Conservation (phyloP, 2,888 invertebrate genomes). For the Dasypolia templi region DNA sequence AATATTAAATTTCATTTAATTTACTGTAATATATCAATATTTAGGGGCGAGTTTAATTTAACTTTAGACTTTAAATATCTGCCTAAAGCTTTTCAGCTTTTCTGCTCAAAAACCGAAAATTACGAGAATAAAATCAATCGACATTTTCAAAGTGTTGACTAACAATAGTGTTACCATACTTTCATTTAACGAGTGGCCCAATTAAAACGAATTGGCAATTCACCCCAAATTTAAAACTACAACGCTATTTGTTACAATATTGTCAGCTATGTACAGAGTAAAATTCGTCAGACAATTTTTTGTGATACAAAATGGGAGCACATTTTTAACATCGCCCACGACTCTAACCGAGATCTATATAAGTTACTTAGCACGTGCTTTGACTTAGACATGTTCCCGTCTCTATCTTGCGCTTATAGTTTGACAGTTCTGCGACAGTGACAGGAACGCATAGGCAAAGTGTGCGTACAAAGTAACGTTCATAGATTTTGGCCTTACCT, state of each 20-base stretch:
- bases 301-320: background rate
- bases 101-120: background rate
- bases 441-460: background rate
- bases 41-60: background rate
- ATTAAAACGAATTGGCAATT: slow-evolving; percentile 42
- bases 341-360: background rate
- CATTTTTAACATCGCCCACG: background rate
- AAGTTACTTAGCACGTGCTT: background rate
- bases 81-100: background rate
- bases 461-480: background rate
- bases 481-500: slow-evolving; percentile 82
- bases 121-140: slow-evolving; percentile 2
- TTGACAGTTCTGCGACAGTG: background rate
- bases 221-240: slow-evolving; percentile 50
- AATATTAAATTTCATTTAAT: background rate
- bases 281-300: slow-evolving; percentile 19
- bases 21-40: background rate
- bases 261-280: slow-evolving; percentile 1
- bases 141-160: slow-evolving; percentile 17
- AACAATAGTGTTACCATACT: slow-evolving; percentile 14
- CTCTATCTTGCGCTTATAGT: background rate
- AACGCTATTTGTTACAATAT: slow-evolving; percentile 40
- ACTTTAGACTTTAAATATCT: background rate
- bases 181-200: slow-evolving; percentile 38
- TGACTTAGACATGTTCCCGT: background rate